Base-by-base conservation (phyloP, 2,113 vertebrate species). In the Neogale vison region DNA sequence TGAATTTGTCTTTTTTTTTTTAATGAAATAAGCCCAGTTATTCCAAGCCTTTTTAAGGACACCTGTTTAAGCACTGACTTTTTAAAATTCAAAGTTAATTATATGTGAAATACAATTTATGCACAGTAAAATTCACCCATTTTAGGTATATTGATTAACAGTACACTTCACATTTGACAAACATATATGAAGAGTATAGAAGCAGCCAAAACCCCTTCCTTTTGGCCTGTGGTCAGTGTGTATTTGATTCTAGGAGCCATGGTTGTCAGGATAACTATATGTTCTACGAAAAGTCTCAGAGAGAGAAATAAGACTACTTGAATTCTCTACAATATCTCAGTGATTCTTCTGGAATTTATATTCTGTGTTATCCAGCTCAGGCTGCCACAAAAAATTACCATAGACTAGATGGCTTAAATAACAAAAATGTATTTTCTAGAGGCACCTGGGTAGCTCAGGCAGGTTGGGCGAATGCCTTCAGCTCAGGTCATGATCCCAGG, bases 1-100 rank as follows among this genome's bases (percentile, higher is more conserved):
- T 7, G 31, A 50, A 47, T 72, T 79, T 88, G 21, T 72, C 59
- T 90, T 77, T 90, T 90, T 84, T 20, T 71, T 84, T 20, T 71
- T 65, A 95, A 57, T 85, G 63, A 92, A 93, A 95, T 26, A 80
- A 89, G 42, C 24, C n/a, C n/a, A 90, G 6, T 57, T 29, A 82
- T 67, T 72, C 11, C 20, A 92, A 55, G 21, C 9, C 83, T 88
- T 84, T 52, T 52, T 83, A 26, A 13, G 3, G 11, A 93, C 86
- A 52, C 6, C 17, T 61, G 1, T 82, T 81, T 87, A 76, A 47
- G 61, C 29, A 71, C 7, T 95, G 6, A 7, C 85, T 69, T 93
- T 76, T 85, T 45, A 1, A 2, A 59, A 72, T 55, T 59, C 67
- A 74, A 69, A 12, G 21, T 61, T 87, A 71, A 67, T 57, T 91